Base-by-base conservation (phyloP, 1,140 invertebrate species). In the Drosophila lini region DNA sequence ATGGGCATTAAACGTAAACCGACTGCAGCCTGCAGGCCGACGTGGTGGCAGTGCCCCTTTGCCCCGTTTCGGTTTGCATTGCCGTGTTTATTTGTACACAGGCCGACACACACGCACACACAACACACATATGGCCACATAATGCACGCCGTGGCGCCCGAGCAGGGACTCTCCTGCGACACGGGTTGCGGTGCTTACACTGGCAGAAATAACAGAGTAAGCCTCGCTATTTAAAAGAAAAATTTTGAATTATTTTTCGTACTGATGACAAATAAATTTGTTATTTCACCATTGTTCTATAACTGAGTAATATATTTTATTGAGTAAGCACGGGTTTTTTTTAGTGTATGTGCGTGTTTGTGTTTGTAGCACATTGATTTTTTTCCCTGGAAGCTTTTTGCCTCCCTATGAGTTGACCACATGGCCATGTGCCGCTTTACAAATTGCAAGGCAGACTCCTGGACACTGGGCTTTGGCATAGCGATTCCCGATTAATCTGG, bases 1-100 rank as follows among this genome's bases (percentile, higher is more conserved):
- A 84, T 89, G 80, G 74, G 81, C 81, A 89, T 89, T 89, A 89
- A 89, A 89, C 84, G 84, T 78, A 90, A 89, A 78, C 80, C 84
- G 78, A 89, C 80, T 89, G 83, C 84, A 78, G 81, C 53, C 68
- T 71, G 77, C 77, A 69, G 69, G 55, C 55, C 38, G 44, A 34
- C 38, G 68, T 31, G 67, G 42, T 62, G 74, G 69, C 45, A 38
- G 55, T 45, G 34, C 38, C 47, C 59, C 16, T 16, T 25, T 69
- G 36, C 28, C 42, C 22, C 25, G n/a, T 44, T 44, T 50, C 47
- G 76, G 83, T 62, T 84, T 78, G 63, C 75, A 82, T 67, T 82
- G 67, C 83, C 71, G 67, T 89, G 84, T 89, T 90, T 89, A 89
- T 89, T 89, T 89, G 85, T 89, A 84, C 77, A 90, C 78, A 89